These are phyloP conservation scores for Leucophenga maculata DNA, from an alignment of 2,888 invertebrate genomes.

Conservation along the genomic window DNA sequence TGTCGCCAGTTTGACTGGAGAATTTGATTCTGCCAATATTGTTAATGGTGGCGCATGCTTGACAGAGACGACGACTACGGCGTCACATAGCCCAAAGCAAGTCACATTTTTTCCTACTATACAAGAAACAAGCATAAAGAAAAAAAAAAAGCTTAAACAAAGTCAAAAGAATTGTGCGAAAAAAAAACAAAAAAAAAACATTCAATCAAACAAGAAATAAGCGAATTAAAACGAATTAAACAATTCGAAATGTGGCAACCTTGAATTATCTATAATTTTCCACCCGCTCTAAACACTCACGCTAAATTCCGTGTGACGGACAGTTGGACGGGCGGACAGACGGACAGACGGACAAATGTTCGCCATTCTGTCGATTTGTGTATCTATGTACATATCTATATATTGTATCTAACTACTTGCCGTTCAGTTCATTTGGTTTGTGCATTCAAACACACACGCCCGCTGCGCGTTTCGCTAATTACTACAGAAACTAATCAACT, in stretches of 20 bases:
- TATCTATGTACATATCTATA: too few species aligned
- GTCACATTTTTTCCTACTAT: neutral
- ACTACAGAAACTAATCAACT: constrained; percentile 63
- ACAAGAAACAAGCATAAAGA: neutral
- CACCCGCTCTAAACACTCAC: constrained; percentile 42
- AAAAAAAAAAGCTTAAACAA: neutral
- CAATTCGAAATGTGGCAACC: constrained; percentile 45
- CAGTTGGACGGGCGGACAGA: neutral
- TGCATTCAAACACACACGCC: constrained; percentile 49
- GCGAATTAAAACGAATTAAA: constrained; percentile 32
- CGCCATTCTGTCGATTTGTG: too few species aligned
- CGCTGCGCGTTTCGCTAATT: constrained; percentile 56
- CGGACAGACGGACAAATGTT: constrained; percentile 10
- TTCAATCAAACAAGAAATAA: constrained; percentile 3
- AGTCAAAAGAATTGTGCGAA: constrained; percentile 3
- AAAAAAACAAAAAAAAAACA: constrained; percentile 24
- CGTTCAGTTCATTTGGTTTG: constrained; percentile 1
- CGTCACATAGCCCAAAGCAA: constrained; percentile 25
- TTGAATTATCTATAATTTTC: constrained; percentile 55
- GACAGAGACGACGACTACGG: neutral
- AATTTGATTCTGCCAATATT: neutral
- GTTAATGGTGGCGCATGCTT: constrained; percentile 3
- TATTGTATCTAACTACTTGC: too few species aligned
- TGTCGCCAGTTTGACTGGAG: constrained; percentile 26
- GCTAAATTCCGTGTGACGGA: neutral